Evolutionary conservation across 1,140 invertebrate genomes (phyloP).

Genomic region (Sminthurides bifidus): DNA sequence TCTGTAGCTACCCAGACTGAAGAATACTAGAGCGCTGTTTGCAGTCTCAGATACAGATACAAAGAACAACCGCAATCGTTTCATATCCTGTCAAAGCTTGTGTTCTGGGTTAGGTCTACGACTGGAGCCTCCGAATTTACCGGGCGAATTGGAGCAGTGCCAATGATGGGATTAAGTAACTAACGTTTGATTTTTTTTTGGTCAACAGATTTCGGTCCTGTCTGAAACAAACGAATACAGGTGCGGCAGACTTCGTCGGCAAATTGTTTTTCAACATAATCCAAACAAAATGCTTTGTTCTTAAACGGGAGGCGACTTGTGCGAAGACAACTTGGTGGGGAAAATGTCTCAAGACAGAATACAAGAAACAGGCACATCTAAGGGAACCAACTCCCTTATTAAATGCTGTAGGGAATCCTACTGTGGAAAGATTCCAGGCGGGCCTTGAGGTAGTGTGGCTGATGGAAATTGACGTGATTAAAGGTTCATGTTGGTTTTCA

Average conservation of each 20-base stretch:
- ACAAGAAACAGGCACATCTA: constrained; percentile 58
- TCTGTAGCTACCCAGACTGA: too few species aligned
- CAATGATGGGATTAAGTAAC: neutral
- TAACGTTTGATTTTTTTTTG: constrained; percentile 2
- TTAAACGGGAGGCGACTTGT: constrained; percentile 66
- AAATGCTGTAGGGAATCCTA: neutral
- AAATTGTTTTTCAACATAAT: constrained; percentile 88
- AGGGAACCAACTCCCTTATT: constrained; percentile 57
- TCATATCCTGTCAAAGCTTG: too few species aligned
- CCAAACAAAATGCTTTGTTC: constrained; percentile 79
- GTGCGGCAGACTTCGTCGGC: constrained; percentile 76
- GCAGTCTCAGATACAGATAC: too few species aligned
- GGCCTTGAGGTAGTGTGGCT: too few species aligned
- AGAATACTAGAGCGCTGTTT: too few species aligned
- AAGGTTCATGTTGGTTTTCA: neutral
- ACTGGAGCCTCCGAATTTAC: too few species aligned
- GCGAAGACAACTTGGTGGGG: constrained; percentile 66
- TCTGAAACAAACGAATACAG: constrained; percentile 69
- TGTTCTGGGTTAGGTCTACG: too few species aligned
- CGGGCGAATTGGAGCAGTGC: too few species aligned
- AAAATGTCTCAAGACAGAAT: constrained; percentile 56
- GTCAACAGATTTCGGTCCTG: constrained; percentile 72
- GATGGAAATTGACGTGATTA: constrained; percentile 1
- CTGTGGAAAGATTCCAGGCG: neutral
- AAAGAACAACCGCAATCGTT: too few species aligned